Base-by-base conservation (phyloP, 1,140 invertebrate species). In the Ladona fulva region DNA sequence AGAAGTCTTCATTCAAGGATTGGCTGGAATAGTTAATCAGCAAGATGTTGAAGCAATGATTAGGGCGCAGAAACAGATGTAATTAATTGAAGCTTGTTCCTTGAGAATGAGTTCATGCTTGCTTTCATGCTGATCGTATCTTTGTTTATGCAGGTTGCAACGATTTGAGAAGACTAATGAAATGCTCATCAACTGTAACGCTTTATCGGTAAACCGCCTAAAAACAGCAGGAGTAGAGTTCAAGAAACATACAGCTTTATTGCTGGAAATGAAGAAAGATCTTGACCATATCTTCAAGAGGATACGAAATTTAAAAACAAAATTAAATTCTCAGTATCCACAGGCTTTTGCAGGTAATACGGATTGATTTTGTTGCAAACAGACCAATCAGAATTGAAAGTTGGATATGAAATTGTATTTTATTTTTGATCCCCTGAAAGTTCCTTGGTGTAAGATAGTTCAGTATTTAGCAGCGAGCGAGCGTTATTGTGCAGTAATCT, bases 161-260 rank as follows among this genome's bases (percentile, higher is more conserved):
- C 88, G 96, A 79, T 98, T 97, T 87, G 97, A 98, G 82, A 98
- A 98, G 83, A 97, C 96, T 1, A 98, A 97, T 83, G 96, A 98
- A 89, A 98, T 98, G 96, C 85, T 98, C 25, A 92, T 95, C 25
- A 98, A 98, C 82, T 97, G 96, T 82, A 98, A 98, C 85, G 91
- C 93, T 6, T 84, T 98, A 6, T 95, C 95, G 6, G 89, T 92
- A 11, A 88, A 90, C 78, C 89, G 96, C 42, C 88, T 95, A 76
- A 93, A 96, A 82, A 90, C 90, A 76, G 93, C 95, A 25, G 90
- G 89, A 11, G 88, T 89, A 25, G 95, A 97, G 81, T 96, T 98
- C 79, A 96, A 95, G 81, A 93, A 93, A 81, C 95, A 97, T 83
- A 96, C 93, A 0, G 89, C 92, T 79, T 85, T 96, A 89, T 92